Evolutionary conservation across 1,140 invertebrate genomes (phyloP).

Genomic region (Ostrea edulis): DNA sequence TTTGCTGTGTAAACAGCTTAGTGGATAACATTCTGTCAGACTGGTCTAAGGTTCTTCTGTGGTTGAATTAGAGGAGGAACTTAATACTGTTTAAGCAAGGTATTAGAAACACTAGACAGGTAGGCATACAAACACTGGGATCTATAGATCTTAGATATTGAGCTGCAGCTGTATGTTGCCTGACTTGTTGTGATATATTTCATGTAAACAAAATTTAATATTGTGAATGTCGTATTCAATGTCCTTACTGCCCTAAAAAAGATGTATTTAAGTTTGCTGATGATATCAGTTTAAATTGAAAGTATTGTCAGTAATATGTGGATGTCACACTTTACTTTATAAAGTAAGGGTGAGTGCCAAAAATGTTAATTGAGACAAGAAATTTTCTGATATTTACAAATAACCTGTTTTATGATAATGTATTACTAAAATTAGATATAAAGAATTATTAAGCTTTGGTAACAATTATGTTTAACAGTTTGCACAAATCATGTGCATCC

Average conservation of each 20-base stretch:
- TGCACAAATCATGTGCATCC: too few relatives aligned
- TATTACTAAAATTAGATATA: too few relatives aligned
- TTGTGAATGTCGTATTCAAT: not conserved
- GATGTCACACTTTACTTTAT: too few relatives aligned
- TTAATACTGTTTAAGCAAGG: not conserved
- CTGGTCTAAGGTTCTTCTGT: not conserved
- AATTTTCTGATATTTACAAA: too few relatives aligned
- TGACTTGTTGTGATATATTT: slow-evolving; percentile 1
- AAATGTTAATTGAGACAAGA: too few relatives aligned
- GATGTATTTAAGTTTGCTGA: too few relatives aligned
- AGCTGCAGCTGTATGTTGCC: slow-evolving; percentile 9
- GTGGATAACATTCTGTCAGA: slow-evolving; percentile 2
- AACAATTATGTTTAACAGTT: too few relatives aligned
- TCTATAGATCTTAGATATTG: not conserved
- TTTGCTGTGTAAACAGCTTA: slow-evolving; percentile 25
- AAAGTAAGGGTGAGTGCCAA: too few relatives aligned
- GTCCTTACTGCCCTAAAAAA: not conserved
- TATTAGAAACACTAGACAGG: not conserved
- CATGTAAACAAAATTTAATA: slow-evolving; percentile 13
- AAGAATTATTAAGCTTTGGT: too few relatives aligned
- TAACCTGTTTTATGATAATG: too few relatives aligned
- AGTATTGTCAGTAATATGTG: too few relatives aligned
- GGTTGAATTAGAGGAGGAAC: not conserved
- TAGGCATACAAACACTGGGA: not conserved
- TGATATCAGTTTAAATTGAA: too few relatives aligned